These are phyloP conservation scores for Symphodus melops DNA, from an alignment of 2,113 vertebrate species.

Conservation along the genomic window DNA sequence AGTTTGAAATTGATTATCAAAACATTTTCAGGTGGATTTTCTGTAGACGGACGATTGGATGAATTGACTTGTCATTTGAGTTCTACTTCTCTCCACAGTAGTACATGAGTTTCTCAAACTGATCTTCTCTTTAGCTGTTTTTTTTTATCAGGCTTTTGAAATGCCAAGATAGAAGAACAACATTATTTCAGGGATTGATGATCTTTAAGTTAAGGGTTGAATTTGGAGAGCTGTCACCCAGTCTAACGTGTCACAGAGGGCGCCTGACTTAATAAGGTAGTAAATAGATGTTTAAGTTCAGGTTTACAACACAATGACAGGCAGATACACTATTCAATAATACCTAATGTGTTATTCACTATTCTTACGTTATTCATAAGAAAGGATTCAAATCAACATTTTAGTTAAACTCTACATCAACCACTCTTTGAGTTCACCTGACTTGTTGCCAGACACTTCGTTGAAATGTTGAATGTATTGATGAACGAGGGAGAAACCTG, in stretches of 20 bases:
- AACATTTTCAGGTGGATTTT: not conserved
- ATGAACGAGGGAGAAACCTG: slow-evolving; percentile 76
- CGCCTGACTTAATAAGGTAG: slow-evolving; percentile 15
- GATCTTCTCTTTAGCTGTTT: slow-evolving; percentile 8
- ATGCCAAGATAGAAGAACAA: slow-evolving; percentile 35
- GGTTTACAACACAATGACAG: slow-evolving; percentile 23
- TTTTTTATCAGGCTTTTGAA: slow-evolving; percentile 32
- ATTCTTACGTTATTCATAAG: slow-evolving; percentile 40
- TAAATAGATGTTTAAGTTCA: slow-evolving; percentile 23
- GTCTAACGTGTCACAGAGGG: slow-evolving; percentile 3
- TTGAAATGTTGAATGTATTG: slow-evolving; percentile 79
- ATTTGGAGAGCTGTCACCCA: slow-evolving; percentile 10
- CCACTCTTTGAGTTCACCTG: slow-evolving; percentile 58
- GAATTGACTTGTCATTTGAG: not conserved
- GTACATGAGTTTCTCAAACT: slow-evolving; percentile 7
- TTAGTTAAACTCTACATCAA: not conserved
- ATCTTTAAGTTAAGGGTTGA: slow-evolving; percentile 45
- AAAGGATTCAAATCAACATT: slow-evolving; percentile 15
- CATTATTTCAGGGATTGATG: slow-evolving; percentile 49
- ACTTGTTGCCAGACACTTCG: slow-evolving; percentile 75
- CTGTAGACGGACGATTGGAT: too few relatives aligned
- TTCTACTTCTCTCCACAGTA: not conserved
- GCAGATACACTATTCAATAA: slow-evolving; percentile 33
- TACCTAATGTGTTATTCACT: slow-evolving; percentile 46
- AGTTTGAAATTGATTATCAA: not conserved